Evolutionary conservation across 2,888 invertebrate genomes (phyloP), one percentile per base, ranked within the genome.

Genomic region (Dyspetes luteomarginatus): DNA sequence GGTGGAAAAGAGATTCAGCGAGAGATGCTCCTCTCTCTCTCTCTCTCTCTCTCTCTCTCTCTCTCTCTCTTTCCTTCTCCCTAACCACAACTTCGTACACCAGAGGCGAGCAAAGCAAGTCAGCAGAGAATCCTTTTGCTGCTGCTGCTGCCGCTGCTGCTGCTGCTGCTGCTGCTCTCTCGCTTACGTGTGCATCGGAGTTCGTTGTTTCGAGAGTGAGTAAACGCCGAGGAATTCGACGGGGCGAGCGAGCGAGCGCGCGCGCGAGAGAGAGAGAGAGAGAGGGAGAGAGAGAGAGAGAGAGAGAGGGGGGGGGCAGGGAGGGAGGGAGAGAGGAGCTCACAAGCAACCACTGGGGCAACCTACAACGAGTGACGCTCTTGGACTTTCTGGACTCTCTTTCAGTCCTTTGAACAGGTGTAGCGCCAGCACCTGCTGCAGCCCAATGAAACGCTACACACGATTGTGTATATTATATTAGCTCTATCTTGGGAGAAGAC

Each of bases 171-270:
- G 22, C 72, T 65, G 74, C 78, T 72, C 68, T 68, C 65, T 28
- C 22, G 69, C 67, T 72, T 68, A 52, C 71, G 67, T 68, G 77
- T 74, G 75, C 62, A 62, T 68, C 62, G 69, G 85, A 80, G 87
- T 88, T 87, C 88, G 87, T 87, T 86, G 86, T 87, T 87, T 89
- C 86, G 87, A 73, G 82, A 85, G 88, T 89, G 89, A 89, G 89
- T 88, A 89, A 89, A 89, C 89, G 88, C 86, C 84, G 86, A 86
- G 88, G 89, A 89, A 89, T 89, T 89, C 88, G 87, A 87, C 84
- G 87, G 84, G 73, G 84, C 84, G 86, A 87, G 83, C 81, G 84
- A 69, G 80, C 69, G 80, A 50, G 41, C 45, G 45, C 5, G 15
- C 5, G 48, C 5, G 17, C 17, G 0, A 17, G 15, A 4, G 15